Conservation (phyloP, 1,140 invertebrate species). For the Drosophila teissieri region DNA sequence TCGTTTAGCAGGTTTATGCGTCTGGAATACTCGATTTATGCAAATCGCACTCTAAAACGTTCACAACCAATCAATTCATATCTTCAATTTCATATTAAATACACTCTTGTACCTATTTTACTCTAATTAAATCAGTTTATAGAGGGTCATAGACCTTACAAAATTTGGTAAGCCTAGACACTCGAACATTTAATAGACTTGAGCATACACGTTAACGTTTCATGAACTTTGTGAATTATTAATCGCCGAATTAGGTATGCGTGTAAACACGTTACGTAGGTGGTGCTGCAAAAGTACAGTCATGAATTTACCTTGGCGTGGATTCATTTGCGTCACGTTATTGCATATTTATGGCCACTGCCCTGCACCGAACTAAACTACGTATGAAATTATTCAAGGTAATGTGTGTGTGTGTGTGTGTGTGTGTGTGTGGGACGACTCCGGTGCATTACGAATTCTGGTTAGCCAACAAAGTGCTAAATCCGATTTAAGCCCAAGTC, state of each 20-base stretch:
- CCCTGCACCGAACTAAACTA: constrained; percentile 23
- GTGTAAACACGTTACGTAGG: constrained; percentile 2
- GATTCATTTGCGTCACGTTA: constrained; percentile 53
- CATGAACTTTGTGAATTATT: background rate
- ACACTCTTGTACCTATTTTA: background rate
- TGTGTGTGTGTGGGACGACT: constrained; percentile 30
- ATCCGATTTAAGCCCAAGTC: constrained; percentile 68
- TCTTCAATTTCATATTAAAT: too few species aligned
- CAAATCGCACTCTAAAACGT: too few species aligned
- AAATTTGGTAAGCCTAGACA: too few species aligned
- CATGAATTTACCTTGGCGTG: constrained; percentile 31
- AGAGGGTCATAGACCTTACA: too few species aligned
- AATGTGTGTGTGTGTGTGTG: constrained; percentile 37
- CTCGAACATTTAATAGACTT: background rate
- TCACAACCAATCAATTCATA: too few species aligned
- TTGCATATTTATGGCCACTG: constrained; percentile 60
- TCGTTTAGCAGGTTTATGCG: background rate
- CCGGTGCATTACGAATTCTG: constrained; percentile 52
- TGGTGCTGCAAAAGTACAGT: constrained; percentile 11
- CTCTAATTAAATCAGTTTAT: background rate
- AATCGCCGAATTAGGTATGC: background rate
- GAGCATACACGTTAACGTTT: background rate
- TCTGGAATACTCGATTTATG: background rate
- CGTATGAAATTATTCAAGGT: constrained; percentile 68
- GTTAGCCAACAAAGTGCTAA: constrained; percentile 68